A percentile compares a stretch with the other conserved stretches of the same genome.
These are phyloP conservation scores for Butastur rufipennis DNA, from an alignment of 2,113 vertebrate genomes.

Conservation along the genomic window DNA sequence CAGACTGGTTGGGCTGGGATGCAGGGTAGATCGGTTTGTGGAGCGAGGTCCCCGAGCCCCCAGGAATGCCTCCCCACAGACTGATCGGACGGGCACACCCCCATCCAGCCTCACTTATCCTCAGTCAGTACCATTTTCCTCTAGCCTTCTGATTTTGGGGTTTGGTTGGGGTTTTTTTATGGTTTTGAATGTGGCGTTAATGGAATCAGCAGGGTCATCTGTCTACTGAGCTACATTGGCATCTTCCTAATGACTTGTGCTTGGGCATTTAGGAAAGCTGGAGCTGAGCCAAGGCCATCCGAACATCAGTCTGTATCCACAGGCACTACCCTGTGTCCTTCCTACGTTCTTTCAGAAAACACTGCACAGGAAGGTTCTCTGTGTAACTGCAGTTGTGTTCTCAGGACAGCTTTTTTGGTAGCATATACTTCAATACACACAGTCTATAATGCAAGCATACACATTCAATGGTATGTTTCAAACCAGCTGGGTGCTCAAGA, in stretches of 20 bases:
- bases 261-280: neutral
- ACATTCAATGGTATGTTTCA: neutral
- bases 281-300: neutral
- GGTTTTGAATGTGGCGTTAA: neutral
- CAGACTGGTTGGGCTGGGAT: no score
- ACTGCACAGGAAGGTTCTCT: neutral
- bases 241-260: neutral
- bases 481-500: neutral
- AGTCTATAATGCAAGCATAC: neutral
- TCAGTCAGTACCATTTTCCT: neutral
- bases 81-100: neutral
- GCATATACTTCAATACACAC: neutral
- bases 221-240: neutral
- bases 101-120: neutral
- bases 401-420: neutral
- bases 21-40: neutral
- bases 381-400: neutral
- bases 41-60: neutral
- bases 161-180: rapidly evolving
- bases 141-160: neutral
- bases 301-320: neutral
- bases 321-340: neutral
- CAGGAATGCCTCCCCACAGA: neutral
- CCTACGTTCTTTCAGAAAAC: neutral
- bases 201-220: neutral